phyloP scores from a whole-genome alignment of 1,140 invertebrate genomes.

The Penaeus vannamei region DNA sequence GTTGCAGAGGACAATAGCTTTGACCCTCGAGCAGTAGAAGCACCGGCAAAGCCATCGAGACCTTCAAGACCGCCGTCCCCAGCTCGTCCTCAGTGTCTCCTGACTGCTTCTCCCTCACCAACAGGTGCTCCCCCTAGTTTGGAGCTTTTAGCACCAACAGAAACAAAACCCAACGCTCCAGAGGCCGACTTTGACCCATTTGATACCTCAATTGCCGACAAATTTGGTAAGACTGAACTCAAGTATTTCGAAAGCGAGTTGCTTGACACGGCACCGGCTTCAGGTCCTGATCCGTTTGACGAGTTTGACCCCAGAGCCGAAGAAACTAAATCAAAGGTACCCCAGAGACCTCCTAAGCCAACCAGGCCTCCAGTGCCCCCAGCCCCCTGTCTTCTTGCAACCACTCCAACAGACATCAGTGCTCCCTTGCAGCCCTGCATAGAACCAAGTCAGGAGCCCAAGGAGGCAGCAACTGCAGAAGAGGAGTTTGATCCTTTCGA shows the following conservation, averaged over 20 bases:
- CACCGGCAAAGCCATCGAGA: constrained; percentile 45
- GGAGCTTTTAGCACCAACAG: constrained; percentile 51
- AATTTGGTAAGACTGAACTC: constrained; percentile 67
- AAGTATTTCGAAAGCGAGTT: constrained; percentile 66
- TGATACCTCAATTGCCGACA: constrained; percentile 69
- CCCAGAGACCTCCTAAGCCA: constrained; percentile 35
- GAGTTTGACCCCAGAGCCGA: constrained; percentile 54
- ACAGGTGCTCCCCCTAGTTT: constrained; percentile 37
- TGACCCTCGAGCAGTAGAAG: constrained; percentile 56
- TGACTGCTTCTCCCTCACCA: constrained; percentile 56
- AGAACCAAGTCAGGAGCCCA: constrained; percentile 48
- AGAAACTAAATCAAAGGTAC: constrained; percentile 23
- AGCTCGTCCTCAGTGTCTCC: constrained; percentile 54
- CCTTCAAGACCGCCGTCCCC: constrained; percentile 56
- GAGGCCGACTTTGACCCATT: constrained; percentile 75
- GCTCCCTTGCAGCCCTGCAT: constrained; percentile 68
- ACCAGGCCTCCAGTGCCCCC: constrained; percentile 50
- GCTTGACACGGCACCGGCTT: constrained; percentile 10
- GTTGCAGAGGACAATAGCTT: constrained; percentile 46
- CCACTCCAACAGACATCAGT: constrained; percentile 63
- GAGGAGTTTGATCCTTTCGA: constrained; percentile 75
- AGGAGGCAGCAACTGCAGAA: constrained; percentile 68
- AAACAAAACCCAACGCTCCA: not conserved
- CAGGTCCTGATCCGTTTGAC: constrained; percentile 20
- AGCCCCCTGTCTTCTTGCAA: constrained; percentile 58